These are phyloP conservation scores for Drosophila mojavensis DNA, from an alignment of 1,140 invertebrate genomes.

Conservation along the genomic window DNA sequence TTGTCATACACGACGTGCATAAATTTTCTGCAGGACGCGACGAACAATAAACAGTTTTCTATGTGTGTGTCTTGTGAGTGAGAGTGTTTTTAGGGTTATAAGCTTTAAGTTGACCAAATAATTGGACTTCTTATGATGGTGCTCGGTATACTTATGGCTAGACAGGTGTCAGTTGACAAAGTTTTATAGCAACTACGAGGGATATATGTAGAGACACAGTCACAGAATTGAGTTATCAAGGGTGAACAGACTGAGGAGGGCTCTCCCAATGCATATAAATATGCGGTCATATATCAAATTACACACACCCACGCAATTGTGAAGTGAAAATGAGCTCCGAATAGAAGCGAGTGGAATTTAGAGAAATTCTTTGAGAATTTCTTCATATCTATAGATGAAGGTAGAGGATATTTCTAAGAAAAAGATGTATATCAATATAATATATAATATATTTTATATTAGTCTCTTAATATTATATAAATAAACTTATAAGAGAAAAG, in stretches of 20 bases:
- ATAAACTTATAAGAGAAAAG: too few species aligned
- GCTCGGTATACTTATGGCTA: slow-evolving; percentile 15
- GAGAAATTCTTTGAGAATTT: too few species aligned
- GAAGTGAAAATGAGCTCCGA: background rate
- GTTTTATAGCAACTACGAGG: slow-evolving; percentile 10
- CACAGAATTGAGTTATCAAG: background rate
- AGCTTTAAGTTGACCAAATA: slow-evolving; percentile 63
- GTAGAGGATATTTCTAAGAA: too few species aligned
- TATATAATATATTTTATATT: too few species aligned
- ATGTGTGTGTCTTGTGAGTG: slow-evolving; percentile 4
- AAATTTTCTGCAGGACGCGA: slow-evolving; percentile 67
- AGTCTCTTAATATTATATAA: too few species aligned
- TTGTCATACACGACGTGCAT: slow-evolving; percentile 53
- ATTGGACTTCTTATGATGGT: slow-evolving; percentile 48
- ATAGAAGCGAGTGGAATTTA: too few species aligned
- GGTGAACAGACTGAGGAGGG: too few species aligned
- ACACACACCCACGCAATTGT: background rate
- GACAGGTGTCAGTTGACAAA: slow-evolving; percentile 6
- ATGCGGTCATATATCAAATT: background rate
- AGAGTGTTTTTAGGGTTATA: slow-evolving; percentile 26
- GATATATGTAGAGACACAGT: background rate
- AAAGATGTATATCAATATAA: too few species aligned
- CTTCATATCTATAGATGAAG: too few species aligned
- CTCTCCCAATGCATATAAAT: too few species aligned
- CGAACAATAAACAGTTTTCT: slow-evolving; percentile 43